These are phyloP conservation scores for Coregonus suidteri DNA, from an alignment of 2,797 vertebrate species.

Conservation along the genomic window DNA sequence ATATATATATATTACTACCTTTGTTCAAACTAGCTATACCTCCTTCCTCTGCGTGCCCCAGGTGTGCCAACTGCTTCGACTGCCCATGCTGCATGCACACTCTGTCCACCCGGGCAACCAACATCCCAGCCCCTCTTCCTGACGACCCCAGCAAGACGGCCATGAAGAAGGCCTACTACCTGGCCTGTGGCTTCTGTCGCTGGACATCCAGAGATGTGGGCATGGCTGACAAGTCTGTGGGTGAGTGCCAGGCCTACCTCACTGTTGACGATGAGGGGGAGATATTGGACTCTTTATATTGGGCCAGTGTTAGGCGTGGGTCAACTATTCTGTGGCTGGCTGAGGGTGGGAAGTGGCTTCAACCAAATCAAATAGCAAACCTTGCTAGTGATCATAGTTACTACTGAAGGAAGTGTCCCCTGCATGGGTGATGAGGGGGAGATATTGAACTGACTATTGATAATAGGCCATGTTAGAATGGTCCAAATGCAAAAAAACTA, in stretches of 20 bases:
- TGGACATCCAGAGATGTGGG: slow-evolving; percentile 98
- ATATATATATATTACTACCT: not conserved
- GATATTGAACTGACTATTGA: too few species aligned
- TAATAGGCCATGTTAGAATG: too few species aligned
- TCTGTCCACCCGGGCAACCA: slow-evolving; percentile 94
- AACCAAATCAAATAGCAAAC: too few species aligned
- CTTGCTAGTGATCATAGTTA: too few species aligned
- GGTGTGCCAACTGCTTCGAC: slow-evolving; percentile 98
- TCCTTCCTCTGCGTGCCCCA: slow-evolving; percentile 45
- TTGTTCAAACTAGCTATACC: not conserved
- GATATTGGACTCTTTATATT: too few species aligned
- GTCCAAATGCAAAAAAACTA: too few species aligned
- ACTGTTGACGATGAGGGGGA: not conserved
- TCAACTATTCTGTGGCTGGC: too few species aligned
- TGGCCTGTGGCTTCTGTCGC: slow-evolving; percentile 98
- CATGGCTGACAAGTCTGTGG: slow-evolving; percentile 99
- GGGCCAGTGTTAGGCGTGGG: too few species aligned
- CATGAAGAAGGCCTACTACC: slow-evolving; percentile 98
- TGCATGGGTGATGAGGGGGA: too few species aligned
- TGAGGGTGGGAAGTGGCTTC: too few species aligned
- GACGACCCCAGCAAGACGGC: slow-evolving; percentile 96
- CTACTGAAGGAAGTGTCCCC: too few species aligned
- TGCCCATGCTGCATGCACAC: slow-evolving; percentile 99
- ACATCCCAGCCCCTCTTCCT: slow-evolving; percentile 91
- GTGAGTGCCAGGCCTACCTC: slow-evolving; percentile 68